Evolutionary conservation across 23 tunicate species (phyloP).

Genomic region (Oikopleura dioica): DNA sequence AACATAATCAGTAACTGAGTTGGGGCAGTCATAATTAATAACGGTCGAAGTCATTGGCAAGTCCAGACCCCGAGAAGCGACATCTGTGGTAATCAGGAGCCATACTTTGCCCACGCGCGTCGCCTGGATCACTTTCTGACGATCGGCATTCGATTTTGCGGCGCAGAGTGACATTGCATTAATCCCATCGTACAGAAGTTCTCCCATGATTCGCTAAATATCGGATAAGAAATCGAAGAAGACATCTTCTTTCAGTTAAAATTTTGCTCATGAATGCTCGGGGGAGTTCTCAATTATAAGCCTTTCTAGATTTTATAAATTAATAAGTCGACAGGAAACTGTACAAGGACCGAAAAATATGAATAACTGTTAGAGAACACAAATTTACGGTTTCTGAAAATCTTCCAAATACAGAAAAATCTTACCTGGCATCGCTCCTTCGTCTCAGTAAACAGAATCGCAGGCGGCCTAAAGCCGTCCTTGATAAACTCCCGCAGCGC

Average conservation of each 20-base stretch:
- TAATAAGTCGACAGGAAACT: too few relatives aligned
- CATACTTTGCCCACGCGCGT: conserved; percentile 4
- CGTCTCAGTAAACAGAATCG: background rate
- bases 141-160: background rate
- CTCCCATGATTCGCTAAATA: background rate
- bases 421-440: background rate
- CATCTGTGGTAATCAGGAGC: conserved; percentile 6
- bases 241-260: too few relatives aligned
- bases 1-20: conserved; percentile 11
- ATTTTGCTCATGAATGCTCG: too few relatives aligned
- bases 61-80: background rate
- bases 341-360: too few relatives aligned
- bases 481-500: background rate
- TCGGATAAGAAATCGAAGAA: too few relatives aligned
- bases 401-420: too few relatives aligned
- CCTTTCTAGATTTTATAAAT: too few relatives aligned
- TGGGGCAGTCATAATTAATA: conserved; percentile 7
- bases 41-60: background rate
- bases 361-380: too few relatives aligned
- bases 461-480: background rate
- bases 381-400: too few relatives aligned
- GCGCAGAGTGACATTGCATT: conserved; percentile 11
- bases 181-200: background rate
- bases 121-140: conserved; percentile 7
- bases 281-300: too few relatives aligned